Percentiles rank a stretch among this genome's conserved stretches.
Evolutionary conservation across 2,797 vertebrate species (phyloP).

Genomic region (Lacerta agilis): DNA sequence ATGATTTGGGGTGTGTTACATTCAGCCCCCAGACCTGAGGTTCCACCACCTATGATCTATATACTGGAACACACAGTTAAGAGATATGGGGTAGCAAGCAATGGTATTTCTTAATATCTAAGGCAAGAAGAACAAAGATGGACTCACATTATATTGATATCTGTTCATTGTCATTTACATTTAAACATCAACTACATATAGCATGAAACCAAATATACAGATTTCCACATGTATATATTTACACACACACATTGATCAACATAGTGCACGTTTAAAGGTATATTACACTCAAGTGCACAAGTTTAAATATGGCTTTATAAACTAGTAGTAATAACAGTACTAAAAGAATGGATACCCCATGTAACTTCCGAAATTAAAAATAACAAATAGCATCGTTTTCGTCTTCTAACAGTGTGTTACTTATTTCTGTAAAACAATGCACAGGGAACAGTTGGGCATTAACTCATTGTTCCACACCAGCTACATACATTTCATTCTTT

Average conservation of each 20-base stretch:
- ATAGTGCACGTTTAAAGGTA: conserved; percentile 80
- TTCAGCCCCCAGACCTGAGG: too few species aligned
- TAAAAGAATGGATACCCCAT: conserved; percentile 67
- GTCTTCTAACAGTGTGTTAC: conserved; percentile 47
- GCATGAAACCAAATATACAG: conserved; percentile 83
- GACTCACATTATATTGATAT: conserved; percentile 78
- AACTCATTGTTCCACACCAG: neutral
- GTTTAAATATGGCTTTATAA: conserved; percentile 90
- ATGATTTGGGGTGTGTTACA: neutral
- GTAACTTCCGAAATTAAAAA: conserved; percentile 64
- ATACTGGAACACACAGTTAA: neutral
- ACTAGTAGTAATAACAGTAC: conserved; percentile 80
- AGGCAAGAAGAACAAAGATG: conserved; percentile 62
- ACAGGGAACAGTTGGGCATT: conserved; percentile 22
- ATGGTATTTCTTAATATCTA: conserved; percentile 43
- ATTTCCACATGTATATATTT: conserved; percentile 70
- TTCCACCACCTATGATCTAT: neutral
- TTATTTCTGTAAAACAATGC: conserved; percentile 38
- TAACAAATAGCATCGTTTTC: conserved; percentile 52
- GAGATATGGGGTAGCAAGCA: neutral
- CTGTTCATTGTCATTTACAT: conserved; percentile 81
- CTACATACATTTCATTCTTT: neutral
- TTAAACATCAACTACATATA: conserved; percentile 77
- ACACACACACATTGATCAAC: conserved; percentile 81
- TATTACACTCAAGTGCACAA: conserved; percentile 82